Percentiles rank a stretch among this genome's conserved stretches.
Conservation (phyloP, 2,888 invertebrate genomes). For the Agrotis ipsilon region DNA sequence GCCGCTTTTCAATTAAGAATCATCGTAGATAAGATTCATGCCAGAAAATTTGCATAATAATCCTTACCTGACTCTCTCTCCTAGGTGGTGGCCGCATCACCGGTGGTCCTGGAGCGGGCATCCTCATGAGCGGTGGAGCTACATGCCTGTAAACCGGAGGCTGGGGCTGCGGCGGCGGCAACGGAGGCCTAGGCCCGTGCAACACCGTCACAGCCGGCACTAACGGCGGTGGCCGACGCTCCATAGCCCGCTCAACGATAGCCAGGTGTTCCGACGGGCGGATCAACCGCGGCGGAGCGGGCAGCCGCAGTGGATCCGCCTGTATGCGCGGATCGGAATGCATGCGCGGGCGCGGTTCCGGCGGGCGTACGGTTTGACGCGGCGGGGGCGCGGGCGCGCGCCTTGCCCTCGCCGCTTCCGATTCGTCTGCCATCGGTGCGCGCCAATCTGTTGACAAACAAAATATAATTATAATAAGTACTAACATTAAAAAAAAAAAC, state of each 20-base stretch:
- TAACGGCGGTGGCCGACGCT: conserved; percentile 77
- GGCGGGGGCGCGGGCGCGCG: conserved; percentile 86
- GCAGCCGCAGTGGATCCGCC: conserved; percentile 57
- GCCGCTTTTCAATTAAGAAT: neutral
- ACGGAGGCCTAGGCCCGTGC: conserved; percentile 77
- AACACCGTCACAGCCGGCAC: conserved; percentile 80
- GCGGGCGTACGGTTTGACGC: conserved; percentile 77
- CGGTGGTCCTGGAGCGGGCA: conserved; percentile 81
- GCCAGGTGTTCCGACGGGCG: conserved; percentile 87
- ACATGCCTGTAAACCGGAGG: conserved; percentile 80
- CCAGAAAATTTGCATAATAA: neutral
- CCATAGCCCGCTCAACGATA: conserved; percentile 78
- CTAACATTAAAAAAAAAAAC: neutral
- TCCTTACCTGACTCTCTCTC: conserved; percentile 85
- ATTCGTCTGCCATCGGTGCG: conserved; percentile 88
- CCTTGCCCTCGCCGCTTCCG: conserved; percentile 85
- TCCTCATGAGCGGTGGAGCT: conserved; percentile 82
- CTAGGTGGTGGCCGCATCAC: conserved; percentile 80
- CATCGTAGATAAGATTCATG: too few relatives aligned
- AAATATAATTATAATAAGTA: neutral
- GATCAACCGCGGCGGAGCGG: conserved; percentile 83
- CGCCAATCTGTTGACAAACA: conserved; percentile 86
- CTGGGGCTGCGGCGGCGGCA: conserved; percentile 74
- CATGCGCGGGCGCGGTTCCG: conserved; percentile 81
- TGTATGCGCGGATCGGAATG: conserved; percentile 73